Evolutionary conservation across 1,140 invertebrate genomes (phyloP).

Genomic region (Drosophila parvula): DNA sequence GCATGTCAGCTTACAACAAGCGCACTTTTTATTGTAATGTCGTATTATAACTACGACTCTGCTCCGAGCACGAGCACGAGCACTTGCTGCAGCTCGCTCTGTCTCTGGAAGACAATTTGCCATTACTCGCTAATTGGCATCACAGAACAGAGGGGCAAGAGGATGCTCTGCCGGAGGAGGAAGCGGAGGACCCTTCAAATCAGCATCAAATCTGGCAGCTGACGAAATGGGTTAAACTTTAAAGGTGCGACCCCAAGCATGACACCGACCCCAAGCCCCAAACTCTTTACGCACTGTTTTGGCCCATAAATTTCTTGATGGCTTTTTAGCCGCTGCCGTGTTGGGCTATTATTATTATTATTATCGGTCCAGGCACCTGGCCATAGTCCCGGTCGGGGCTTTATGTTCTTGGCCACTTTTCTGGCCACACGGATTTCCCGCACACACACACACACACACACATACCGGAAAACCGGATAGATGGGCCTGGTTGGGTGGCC

Average conservation of each 20-base stretch:
- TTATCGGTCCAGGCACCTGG: constrained; percentile 59
- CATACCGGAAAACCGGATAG: constrained; percentile 8
- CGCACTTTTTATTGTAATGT: constrained; percentile 72
- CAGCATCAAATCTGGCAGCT: constrained; percentile 36
- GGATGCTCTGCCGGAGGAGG: not conserved
- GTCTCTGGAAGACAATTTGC: constrained; percentile 51
- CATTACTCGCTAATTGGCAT: constrained; percentile 72
- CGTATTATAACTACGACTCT: constrained; percentile 63
- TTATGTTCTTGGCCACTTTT: constrained; percentile 63
- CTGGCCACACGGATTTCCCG: constrained; percentile 59
- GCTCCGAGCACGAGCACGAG: constrained; percentile 13
- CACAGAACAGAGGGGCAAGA: not conserved
- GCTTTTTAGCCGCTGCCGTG: constrained; percentile 43
- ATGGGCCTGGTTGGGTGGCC: constrained; percentile 8
- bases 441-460: constrained; percentile 6
- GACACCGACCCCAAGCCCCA: not conserved
- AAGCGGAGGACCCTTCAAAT: constrained; percentile 31
- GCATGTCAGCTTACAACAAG: constrained; percentile 77
- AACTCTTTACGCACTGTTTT: constrained; percentile 17
- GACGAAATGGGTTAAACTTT: constrained; percentile 39
- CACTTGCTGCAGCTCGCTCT: not conserved
- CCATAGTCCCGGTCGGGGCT: constrained; percentile 42
- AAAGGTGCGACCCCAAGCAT: constrained; percentile 12
- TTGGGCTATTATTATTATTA: constrained; percentile 62
- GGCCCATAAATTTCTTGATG: constrained; percentile 57